Evolutionary conservation across 2,797 vertebrate species (phyloP).

Genomic region (Pseudocheirus occidentalis): DNA sequence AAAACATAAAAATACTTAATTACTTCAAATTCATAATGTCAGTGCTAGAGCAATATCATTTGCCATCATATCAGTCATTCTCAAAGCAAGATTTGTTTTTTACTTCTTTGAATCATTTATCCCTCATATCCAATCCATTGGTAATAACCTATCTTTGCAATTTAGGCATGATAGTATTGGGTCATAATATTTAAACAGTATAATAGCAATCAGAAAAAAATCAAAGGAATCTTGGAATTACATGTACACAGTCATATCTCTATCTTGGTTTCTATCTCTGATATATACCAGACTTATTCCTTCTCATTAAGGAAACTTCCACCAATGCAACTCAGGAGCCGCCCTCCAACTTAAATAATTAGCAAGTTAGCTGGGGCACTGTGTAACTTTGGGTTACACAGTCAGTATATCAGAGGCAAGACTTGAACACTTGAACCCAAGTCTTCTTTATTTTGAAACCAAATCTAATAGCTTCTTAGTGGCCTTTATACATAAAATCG

Average conservation of each 20-base stretch:
- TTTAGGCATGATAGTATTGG: not conserved
- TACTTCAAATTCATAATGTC: not conserved
- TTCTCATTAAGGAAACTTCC: not conserved
- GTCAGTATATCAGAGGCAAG: not conserved
- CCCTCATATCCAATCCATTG: not conserved
- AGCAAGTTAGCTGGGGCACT: not conserved
- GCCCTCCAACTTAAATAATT: not conserved
- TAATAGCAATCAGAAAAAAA: not conserved
- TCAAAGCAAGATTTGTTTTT: not conserved
- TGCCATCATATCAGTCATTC: not conserved
- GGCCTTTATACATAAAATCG: not conserved
- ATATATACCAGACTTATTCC: not conserved
- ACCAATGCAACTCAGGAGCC: not conserved
- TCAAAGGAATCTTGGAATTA: not conserved
- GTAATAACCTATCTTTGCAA: not conserved
- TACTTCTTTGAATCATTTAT: not conserved
- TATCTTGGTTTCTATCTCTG: not conserved
- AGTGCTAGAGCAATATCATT: not conserved
- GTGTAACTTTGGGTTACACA: not conserved
- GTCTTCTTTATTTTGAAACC: not conserved
- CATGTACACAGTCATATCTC: not conserved
- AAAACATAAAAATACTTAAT: constrained; percentile 2
- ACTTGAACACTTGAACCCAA: not conserved
- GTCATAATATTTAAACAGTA: not conserved
- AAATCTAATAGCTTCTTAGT: not conserved